Conservation (phyloP, 2,888 invertebrate species). For the Apamea monoglypha region DNA sequence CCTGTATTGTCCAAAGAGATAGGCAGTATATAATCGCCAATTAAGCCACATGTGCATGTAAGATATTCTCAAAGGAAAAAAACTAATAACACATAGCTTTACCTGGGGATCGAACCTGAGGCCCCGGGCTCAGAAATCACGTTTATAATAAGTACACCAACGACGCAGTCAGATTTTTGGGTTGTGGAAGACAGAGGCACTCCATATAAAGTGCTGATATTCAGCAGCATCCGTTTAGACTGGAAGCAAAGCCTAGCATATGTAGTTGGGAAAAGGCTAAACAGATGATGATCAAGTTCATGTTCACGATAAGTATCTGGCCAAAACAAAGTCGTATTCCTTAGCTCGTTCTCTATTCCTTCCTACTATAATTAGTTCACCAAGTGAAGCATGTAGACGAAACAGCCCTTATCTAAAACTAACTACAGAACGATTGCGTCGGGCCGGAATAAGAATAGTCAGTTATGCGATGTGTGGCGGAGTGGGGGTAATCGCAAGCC, state of each 20-base stretch:
- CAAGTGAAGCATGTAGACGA: constrained; percentile 24
- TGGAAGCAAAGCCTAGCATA: background rate
- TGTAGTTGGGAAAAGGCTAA: too few species aligned
- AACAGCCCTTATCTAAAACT: constrained; percentile 38
- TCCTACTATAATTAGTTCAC: constrained; percentile 36
- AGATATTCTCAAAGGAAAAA: background rate
- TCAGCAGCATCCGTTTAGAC: background rate
- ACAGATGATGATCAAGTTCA: background rate
- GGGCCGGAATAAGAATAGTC: constrained; percentile 48
- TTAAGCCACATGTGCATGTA: too few species aligned
- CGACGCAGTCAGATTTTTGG: background rate
- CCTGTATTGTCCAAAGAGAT: background rate
- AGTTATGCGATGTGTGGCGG: constrained; percentile 43
- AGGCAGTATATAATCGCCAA: background rate
- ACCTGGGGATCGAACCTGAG: background rate
- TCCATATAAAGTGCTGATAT: too few species aligned
- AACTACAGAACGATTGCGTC: constrained; percentile 41
- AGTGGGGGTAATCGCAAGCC: constrained; percentile 26
- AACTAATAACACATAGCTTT: too few species aligned
- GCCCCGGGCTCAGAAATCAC: background rate
- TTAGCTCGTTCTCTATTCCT: background rate
- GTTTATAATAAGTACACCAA: background rate
- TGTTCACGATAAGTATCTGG: background rate
- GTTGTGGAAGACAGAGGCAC: too few species aligned
- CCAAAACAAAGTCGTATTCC: background rate